Evolutionary conservation across 2,797 vertebrate genomes (phyloP), one percentile per base, ranked within the genome.

Genomic region (Erethizon dorsatum): DNA sequence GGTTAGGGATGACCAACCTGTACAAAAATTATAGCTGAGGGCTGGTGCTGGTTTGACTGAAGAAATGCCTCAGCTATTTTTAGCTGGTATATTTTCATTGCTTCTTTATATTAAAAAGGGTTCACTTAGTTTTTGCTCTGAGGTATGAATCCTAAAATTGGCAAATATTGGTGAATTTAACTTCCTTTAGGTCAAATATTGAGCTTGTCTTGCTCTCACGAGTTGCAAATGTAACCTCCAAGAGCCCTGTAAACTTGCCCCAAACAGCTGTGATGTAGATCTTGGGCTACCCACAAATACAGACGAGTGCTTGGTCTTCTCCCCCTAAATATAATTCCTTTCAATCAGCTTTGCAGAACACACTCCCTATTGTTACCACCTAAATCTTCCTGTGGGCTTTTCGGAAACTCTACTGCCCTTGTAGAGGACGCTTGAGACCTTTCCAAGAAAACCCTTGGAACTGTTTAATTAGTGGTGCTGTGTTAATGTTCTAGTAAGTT

Each of bases 131-230:
- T 79, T 83, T 63, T 56, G 2, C 31, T 92, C 63, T 57, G 22
- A 88, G 56, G 9, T 69, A 14, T 73, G 6, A 86, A 33, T 50
- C 56, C 13, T 91, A 52, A 4, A 37, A 13, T 61, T 80, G 47
- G 6, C 50, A 65, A 79, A 88, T 95, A 82, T 33, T 26, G 26
- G 45, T 63, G 78, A 87, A 52, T 69, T 83, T 63, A 83, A 77
- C 24, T 93, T 94, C 47, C 47, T 94, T 75, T 63, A 63, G 52
- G 24, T 88, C 78, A 93, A n/a, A 54, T 73, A 69, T 13, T 92
- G 96, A 94, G 56, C 9, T 95, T 22, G 67, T 80, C 37, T 94
- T 90, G 31, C 11, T 67, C 54, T 45, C 17, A 37, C 63, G 37
- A 41, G 77, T 63, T 75, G 14, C 47, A 78, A 92, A 26, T 56